Base-by-base conservation (phyloP, 2,888 invertebrate genomes). In the Rhopalosiphum nymphaeae region DNA sequence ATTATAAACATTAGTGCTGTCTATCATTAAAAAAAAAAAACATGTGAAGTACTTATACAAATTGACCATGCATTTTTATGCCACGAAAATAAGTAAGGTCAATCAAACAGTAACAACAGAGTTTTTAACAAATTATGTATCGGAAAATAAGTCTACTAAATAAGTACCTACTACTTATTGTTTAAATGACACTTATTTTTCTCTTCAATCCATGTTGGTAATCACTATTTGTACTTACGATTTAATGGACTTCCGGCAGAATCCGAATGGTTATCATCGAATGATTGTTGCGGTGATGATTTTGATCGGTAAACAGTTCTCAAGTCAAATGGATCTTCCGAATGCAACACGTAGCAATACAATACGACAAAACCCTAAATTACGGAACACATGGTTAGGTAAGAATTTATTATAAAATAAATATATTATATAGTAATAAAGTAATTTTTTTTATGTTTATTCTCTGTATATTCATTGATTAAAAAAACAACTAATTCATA, bases 211-310 rank as follows among this genome's bases (percentile, higher is more conserved):
- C 9, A 36, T 78, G 21, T 78, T 3, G 9, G 5, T 21, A 78
- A 78, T 78, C 21, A 36, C 7, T 36, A 21, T 21, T 36, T 0
- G 21, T 87, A 11, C 92, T 97, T 95, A 97, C 97, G 96, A 95
- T 97, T 97, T 49, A 97, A 96, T n/a, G 97, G 97, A 84, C 97
- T 97, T 95, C 97, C 97, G 25, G 96, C 96, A 1, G 96, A 96
- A 95, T 96, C 96, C 9, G 97, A 96, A 94, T 96, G 96, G 95
- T 96, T 96, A 91, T 96, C 96, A 95, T 96, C 96, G 90, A 95
- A 95, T 86, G 96, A 96, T 53, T 49, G 94, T 67, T 86, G 86
- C 7, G 57, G 90, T 16, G 91, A 67, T 95, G 95, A 96, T 96
- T 95, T 96, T 89, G 96, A 95, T 95, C 95, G 96, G n/a, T 96